Percentiles rank a stretch among this genome's conserved stretches.
These are phyloP conservation scores for Dryas iulia DNA, from an alignment of 1,140 invertebrate genomes.

Conservation along the genomic window DNA sequence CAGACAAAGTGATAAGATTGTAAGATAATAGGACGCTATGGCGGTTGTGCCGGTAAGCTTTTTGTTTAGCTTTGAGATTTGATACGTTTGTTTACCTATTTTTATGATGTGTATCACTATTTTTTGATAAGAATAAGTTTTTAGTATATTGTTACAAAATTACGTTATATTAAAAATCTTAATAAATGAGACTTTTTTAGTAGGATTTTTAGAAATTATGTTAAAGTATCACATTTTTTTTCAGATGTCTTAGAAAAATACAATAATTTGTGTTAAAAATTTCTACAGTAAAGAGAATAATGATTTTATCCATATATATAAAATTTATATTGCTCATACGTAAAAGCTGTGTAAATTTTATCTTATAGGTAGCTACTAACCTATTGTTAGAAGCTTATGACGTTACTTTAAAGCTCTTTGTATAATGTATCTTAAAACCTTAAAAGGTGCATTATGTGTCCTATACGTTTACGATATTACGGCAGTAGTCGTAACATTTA, in stretches of 20 bases:
- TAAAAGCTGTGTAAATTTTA: background rate
- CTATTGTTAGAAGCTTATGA: background rate
- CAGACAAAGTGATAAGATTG: conserved; percentile 55
- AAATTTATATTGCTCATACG: background rate
- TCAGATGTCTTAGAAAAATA: no score
- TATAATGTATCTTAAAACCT: background rate
- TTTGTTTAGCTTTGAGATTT: conserved; percentile 13
- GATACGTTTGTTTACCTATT: background rate
- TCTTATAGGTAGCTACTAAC: background rate
- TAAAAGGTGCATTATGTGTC: background rate
- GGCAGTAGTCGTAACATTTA: background rate
- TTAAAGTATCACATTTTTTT: no score
- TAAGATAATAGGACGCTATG: conserved; percentile 58
- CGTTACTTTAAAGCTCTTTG: background rate
- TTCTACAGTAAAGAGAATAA: no score
- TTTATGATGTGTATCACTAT: no score
- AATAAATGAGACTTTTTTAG: no score
- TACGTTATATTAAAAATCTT: no score
- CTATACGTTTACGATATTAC: background rate
- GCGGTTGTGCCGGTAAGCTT: conserved; percentile 54
- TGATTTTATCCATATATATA: no score
- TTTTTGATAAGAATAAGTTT: background rate
- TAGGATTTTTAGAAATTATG: no score
- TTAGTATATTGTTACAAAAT: no score
- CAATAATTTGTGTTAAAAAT: no score